A percentile compares a stretch with the other conserved stretches of the same genome.
phyloP scores from a whole-genome alignment of 2,797 vertebrate species.

The Neoniphon sammara region DNA sequence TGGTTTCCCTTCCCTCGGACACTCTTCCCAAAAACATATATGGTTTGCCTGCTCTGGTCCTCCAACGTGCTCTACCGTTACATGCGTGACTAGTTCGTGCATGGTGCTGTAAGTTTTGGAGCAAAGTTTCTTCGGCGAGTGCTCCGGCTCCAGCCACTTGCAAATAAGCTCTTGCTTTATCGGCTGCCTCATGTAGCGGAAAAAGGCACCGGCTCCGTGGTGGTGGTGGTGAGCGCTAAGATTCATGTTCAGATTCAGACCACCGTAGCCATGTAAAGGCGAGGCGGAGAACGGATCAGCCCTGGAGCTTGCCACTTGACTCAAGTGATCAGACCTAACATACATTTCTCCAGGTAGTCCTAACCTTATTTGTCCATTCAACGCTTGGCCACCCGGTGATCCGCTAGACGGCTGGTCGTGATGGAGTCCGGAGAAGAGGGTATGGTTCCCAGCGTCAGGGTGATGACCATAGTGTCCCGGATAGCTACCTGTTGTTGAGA shows the following conservation, averaged over 20 bases:
- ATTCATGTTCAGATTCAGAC: conserved; percentile 96
- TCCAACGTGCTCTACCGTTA: conserved; percentile 96
- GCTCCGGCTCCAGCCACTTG: conserved; percentile 95
- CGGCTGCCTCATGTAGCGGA: conserved; percentile 97
- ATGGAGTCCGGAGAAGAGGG: conserved; percentile 93
- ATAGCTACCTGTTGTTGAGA: conserved; percentile 99
- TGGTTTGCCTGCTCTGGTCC: conserved; percentile 96
- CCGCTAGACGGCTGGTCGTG: conserved; percentile 92
- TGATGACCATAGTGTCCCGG: conserved; percentile 93
- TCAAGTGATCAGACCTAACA: conserved; percentile 94
- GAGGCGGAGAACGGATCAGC: conserved; percentile 93
- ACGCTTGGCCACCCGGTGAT: conserved; percentile 91
- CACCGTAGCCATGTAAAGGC: conserved; percentile 91
- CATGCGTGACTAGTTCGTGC: conserved; percentile 97
- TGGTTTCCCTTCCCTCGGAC: conserved; percentile 95
- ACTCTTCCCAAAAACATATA: conserved; percentile 98
- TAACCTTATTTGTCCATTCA: conserved; percentile 98
- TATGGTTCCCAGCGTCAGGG: conserved; percentile 91
- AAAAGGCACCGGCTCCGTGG: conserved; percentile 93
- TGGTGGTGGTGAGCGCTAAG: conserved; percentile 87
- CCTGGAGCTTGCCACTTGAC: conserved; percentile 92
- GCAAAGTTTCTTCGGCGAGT: conserved; percentile 90
- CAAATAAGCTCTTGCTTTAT: conserved; percentile 99
- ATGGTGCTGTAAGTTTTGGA: conserved; percentile 97
- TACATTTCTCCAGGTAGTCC: conserved; percentile 99